These are phyloP conservation scores for Aphelinus atriplicis DNA, from an alignment of 1,140 invertebrate species.

Conservation along the genomic window DNA sequence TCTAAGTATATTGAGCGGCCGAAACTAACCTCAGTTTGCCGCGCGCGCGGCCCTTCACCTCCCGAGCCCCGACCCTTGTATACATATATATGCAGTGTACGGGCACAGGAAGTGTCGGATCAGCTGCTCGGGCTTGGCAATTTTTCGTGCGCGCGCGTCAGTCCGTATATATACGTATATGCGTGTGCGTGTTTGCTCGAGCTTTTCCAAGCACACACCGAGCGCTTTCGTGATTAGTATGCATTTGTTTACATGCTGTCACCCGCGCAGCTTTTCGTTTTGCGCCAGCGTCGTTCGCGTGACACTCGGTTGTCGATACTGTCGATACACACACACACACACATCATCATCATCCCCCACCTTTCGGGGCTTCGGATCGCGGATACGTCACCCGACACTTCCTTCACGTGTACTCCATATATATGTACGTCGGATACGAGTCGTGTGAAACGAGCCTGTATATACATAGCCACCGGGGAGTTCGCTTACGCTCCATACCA, in stretches of 20 bases:
- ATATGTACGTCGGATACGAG: too few species aligned
- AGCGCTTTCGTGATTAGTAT: background rate
- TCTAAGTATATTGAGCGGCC: too few species aligned
- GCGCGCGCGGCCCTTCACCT: too few species aligned
- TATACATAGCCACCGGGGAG: too few species aligned
- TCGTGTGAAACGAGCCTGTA: too few species aligned
- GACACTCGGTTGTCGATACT: background rate
- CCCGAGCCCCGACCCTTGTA: too few species aligned
- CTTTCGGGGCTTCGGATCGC: background rate
- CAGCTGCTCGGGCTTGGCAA: slow-evolving; percentile 16
- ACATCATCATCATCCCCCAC: background rate
- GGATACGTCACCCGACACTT: background rate
- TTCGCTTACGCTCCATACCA: too few species aligned
- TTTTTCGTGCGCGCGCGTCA: background rate
- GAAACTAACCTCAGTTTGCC: too few species aligned
- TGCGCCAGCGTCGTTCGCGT: background rate
- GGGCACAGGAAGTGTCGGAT: background rate
- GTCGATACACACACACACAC: too few species aligned
- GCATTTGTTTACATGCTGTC: slow-evolving; percentile 32
- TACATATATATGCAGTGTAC: too few species aligned
- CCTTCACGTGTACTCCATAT: too few species aligned
- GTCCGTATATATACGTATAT: background rate
- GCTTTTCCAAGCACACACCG: background rate
- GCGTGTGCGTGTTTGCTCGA: background rate
- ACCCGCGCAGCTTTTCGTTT: slow-evolving; percentile 2